A percentile compares a stretch with the other conserved stretches of the same genome.
phyloP scores from a whole-genome alignment of 2,888 invertebrate genomes.

The Apodemia duryi region DNA sequence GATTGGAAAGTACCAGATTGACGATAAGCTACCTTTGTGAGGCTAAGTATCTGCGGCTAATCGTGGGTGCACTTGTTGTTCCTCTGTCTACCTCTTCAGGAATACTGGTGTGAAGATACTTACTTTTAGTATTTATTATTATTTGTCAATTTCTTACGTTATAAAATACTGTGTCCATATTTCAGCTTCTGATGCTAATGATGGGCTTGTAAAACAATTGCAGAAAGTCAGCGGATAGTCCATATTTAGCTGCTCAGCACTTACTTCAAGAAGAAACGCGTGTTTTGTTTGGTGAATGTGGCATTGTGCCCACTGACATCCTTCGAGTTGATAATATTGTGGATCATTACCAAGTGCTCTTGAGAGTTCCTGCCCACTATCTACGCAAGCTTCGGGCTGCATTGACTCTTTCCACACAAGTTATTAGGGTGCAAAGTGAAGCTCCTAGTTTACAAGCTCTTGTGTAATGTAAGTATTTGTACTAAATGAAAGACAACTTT shows the following conservation, averaged over 20 bases:
- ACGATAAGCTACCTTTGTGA: too few relatives aligned
- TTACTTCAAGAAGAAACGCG: slow-evolving; percentile 34
- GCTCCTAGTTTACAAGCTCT: slow-evolving; percentile 42
- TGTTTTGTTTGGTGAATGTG: slow-evolving; percentile 41
- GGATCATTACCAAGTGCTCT: slow-evolving; percentile 41
- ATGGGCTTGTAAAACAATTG: slow-evolving; percentile 2
- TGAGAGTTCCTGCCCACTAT: slow-evolving; percentile 71
- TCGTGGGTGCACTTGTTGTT: too few relatives aligned
- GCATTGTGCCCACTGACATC: slow-evolving; percentile 43
- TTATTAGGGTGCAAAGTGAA: slow-evolving; percentile 31
- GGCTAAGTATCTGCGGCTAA: too few relatives aligned
- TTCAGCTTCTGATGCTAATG: background rate
- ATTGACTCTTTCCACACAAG: slow-evolving; percentile 34
- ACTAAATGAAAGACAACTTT: too few relatives aligned
- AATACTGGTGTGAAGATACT: too few relatives aligned
- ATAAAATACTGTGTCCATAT: background rate
- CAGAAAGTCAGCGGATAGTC: slow-evolving; percentile 28
- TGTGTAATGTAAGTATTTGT: slow-evolving; percentile 27
- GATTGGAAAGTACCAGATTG: too few relatives aligned
- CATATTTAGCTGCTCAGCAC: slow-evolving; percentile 36
- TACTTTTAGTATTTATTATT: too few relatives aligned
- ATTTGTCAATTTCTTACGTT: too few relatives aligned
- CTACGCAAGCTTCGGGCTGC: slow-evolving; percentile 38
- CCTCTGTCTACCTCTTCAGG: too few relatives aligned
- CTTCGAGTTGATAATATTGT: slow-evolving; percentile 33